Base-by-base conservation (phyloP, 2,888 invertebrate species). In the Drosophila subsilvestris region DNA sequence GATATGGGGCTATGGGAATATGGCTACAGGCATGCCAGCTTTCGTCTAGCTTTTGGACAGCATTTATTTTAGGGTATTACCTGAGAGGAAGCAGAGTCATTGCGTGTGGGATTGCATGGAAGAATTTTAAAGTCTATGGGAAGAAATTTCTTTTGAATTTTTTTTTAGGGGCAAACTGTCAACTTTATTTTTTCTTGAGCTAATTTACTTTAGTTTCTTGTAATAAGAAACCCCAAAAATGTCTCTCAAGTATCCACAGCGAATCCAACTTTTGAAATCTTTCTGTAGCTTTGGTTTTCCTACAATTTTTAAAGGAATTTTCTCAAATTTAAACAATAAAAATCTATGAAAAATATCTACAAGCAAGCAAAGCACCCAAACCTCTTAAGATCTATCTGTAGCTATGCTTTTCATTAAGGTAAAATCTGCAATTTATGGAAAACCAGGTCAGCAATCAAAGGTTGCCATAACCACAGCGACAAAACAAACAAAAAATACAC, bases 361-460 rank as follows among this genome's bases (percentile, higher is more conserved):
- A 37, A 37, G 2, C 37, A 6, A 14, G 12, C 4, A 32, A 32
- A 12, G 29, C 10, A 10, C 10, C 10, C 29, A 32, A 32, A 20
- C 32, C 32, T 6, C 18, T 51, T 29, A 3, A 10, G 22, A 45
- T 45, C 45, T 18, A 55, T 60, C 32, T 56, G 12, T 14, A 12
- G 44, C 32, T 45, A 9, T 7, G 32, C 37, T 18, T 60, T 60
- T 60, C 27, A 27, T 27, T 47, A 12, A n/a, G 62, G 22, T 32
- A 18, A 32, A 45, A 60, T 20, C 66, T 48, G 56, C 57, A 32
- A 29, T 29, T 43, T 44, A 2, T 12, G 37, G 7, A 29, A 22
- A 66, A 69, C 22, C 50, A 32, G 66, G 56, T 55, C 68, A 68
- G 68, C 68, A 55, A 55, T 65, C 65, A 65, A 68, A 68, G 56